Percentiles rank a stretch among this genome's conserved stretches.
Evolutionary conservation across 2,113 vertebrate species (phyloP).

Genomic region (Spheniscus mendiculus): DNA sequence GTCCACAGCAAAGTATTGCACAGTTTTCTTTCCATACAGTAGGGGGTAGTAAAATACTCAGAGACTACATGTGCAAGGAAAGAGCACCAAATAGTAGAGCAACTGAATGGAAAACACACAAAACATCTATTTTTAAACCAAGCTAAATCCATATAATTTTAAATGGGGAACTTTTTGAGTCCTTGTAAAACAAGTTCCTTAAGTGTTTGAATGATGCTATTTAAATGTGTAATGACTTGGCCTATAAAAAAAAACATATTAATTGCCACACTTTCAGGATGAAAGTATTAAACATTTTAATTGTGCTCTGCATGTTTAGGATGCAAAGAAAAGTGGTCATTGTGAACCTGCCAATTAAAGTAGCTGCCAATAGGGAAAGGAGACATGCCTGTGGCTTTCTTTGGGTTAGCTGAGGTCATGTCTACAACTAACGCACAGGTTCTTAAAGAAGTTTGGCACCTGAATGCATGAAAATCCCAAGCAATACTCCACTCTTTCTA

Average conservation of each 20-base stretch:
- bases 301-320: slow-evolving; percentile 49
- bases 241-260: slow-evolving; percentile 41
- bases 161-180: slow-evolving; percentile 38
- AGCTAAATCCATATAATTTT: slow-evolving; percentile 51
- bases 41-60: slow-evolving; percentile 64
- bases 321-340: slow-evolving; percentile 77
- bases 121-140: slow-evolving; percentile 52
- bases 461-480: slow-evolving; percentile 13
- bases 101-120: slow-evolving; percentile 53
- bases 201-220: slow-evolving; percentile 56
- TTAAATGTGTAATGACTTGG: slow-evolving; percentile 70
- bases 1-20: neutral
- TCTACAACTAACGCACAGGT: slow-evolving; percentile 56
- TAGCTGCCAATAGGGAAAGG: slow-evolving; percentile 47
- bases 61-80: slow-evolving; percentile 14
- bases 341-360: slow-evolving; percentile 78
- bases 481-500: slow-evolving; percentile 13
- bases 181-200: slow-evolving; percentile 35
- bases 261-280: slow-evolving; percentile 66
- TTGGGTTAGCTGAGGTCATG: slow-evolving; percentile 73
- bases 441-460: slow-evolving; percentile 61
- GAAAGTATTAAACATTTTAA: slow-evolving; percentile 68
- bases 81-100: slow-evolving; percentile 13
- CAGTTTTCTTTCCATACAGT: slow-evolving; percentile 52
- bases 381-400: slow-evolving; percentile 59